Evolutionary conservation across 1,140 invertebrate species (phyloP), one percentile per base, ranked within the genome.

Genomic region (Procambarus virginalis): DNA sequence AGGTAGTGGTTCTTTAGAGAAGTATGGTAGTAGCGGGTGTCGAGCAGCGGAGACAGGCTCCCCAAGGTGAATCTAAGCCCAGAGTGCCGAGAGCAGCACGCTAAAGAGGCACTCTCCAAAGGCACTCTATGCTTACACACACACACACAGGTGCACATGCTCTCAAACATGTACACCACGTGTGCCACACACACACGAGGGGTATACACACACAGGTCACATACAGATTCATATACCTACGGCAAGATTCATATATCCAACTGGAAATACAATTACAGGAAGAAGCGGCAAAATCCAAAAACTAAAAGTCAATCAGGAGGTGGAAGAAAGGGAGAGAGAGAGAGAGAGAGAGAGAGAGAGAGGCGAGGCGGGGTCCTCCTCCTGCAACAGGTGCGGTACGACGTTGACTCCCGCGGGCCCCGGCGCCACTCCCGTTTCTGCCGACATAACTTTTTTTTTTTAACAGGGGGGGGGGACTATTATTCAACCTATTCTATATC

Each of bases 341-440:
- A 34, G n/a, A 81, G 60, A 81, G 20, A 84, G 73, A 73, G 22
- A 85, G 22, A 82, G 17, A 51, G 58, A 55, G 14, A 34, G 45
- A 70, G 73, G 68, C 22, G 68, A 84, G 83, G 83, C 22, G 68
- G 83, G 68, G 82, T 17, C 3, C 34, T 34, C 34, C 0, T 34
- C 34, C 75, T 77, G 83, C 83, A 85, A 85, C 83, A 85, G 83
- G 83, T 85, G 83, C 83, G 55, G 82, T 84, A 84, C 82, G 82
- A 84, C 17, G 48, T 55, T 70, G 64, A 51, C 70, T 22, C 64
- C 55, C 12, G 51, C 34, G n/a, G 5, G 68, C 4, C 5, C 80
- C 80, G 49, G 55, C n/a, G 17, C n/a, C 80, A 60, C 46, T 12
- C 70, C 75, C 17, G 12, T 17, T 49, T 70, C 46, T 84, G 68